These are phyloP conservation scores for human (Homo sapiens) DNA, from an alignment of 2,113 vertebrate species.

Conservation along the genomic window DNA sequence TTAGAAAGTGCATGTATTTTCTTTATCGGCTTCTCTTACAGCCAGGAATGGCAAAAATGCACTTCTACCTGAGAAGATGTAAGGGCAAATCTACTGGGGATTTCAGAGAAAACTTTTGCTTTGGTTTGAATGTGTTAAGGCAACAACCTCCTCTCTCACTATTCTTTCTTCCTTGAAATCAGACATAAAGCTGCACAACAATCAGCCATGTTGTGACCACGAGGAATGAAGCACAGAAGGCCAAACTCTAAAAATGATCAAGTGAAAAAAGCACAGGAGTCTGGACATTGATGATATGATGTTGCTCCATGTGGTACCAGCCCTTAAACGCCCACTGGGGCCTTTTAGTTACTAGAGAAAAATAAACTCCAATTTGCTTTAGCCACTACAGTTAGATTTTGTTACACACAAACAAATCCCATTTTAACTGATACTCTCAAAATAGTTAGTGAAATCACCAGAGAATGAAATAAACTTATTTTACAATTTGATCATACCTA, in stretches of 20 bases:
- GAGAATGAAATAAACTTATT: slow-evolving; percentile 5
- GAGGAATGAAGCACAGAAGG: background rate
- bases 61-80: background rate
- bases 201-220: background rate
- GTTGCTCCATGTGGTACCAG: rapidly evolving
- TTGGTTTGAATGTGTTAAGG: background rate
- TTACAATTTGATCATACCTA: background rate
- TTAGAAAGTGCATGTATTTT: background rate
- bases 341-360: background rate
- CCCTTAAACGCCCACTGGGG: too few species aligned
- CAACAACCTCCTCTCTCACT: background rate
- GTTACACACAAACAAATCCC: background rate
- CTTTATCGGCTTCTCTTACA: background rate
- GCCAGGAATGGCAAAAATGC: background rate
- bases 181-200: background rate
- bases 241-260: background rate
- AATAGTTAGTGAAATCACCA: background rate
- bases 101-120: background rate
- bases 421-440: slow-evolving; percentile 15
- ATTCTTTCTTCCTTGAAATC: background rate
- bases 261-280: background rate
- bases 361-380: background rate
- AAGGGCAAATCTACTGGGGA: background rate
- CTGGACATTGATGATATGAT: too few species aligned
- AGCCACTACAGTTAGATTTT: background rate